A percentile compares a stretch with the other conserved stretches of the same genome.
These are phyloP conservation scores for Ficedula albicollis DNA, from an alignment of 2,797 vertebrate species.

Conservation along the genomic window DNA sequence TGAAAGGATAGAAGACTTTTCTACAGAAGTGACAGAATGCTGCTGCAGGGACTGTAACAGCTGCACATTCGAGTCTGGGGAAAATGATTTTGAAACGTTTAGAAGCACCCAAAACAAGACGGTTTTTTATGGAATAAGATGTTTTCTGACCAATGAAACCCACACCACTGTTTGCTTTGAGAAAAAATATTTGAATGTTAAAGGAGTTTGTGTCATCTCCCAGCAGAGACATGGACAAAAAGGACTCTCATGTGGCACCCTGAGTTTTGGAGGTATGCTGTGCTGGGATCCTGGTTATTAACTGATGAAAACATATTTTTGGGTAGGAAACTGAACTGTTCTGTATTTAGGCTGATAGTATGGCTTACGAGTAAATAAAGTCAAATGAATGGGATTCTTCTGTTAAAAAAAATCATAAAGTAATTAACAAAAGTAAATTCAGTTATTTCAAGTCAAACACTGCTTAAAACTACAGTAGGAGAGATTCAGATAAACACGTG, in stretches of 20 bases:
- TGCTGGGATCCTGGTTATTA: background rate
- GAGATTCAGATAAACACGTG: background rate
- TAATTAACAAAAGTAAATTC: background rate
- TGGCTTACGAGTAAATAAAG: background rate
- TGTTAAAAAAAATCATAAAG: background rate
- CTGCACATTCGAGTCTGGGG: rapidly evolving
- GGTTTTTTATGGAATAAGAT: too few relatives aligned
- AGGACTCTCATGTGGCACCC: background rate
- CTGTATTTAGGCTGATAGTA: background rate
- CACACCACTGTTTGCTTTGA: background rate
- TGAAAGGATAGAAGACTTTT: rapidly evolving
- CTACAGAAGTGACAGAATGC: background rate
- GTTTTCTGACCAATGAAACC: rapidly evolving
- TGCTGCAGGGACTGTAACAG: background rate
- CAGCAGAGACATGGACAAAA: too few relatives aligned
- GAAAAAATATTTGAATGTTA: too few relatives aligned
- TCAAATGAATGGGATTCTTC: background rate
- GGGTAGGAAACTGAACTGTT: background rate
- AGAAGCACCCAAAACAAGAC: rapidly evolving
- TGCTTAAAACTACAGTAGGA: background rate
- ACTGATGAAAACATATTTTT: background rate
- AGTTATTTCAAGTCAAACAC: background rate
- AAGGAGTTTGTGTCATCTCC: too few relatives aligned
- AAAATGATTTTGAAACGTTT: rapidly evolving
- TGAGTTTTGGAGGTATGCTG: background rate